These are phyloP conservation scores for Montifringilla adamsi DNA, from an alignment of 2,113 vertebrate species.

Conservation along the genomic window DNA sequence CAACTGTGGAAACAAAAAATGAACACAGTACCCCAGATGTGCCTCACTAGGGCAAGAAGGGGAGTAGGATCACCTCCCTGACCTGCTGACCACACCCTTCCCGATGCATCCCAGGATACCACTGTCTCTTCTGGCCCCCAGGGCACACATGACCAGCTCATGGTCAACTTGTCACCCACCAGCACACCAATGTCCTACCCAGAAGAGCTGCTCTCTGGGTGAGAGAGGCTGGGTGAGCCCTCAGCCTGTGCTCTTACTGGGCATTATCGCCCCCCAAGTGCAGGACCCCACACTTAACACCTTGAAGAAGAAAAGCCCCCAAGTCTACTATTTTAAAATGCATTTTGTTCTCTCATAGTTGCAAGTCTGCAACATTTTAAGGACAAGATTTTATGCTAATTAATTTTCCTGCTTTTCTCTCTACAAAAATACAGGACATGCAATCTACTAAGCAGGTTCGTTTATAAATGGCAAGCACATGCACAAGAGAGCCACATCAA, in stretches of 20 bases:
- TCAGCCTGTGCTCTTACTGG: neutral
- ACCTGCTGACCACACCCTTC: neutral
- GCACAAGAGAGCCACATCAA: neutral
- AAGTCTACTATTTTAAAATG: neutral
- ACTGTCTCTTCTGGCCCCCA: neutral
- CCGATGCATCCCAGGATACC: fast-evolving
- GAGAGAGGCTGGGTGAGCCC: neutral
- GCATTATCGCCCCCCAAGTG: neutral
- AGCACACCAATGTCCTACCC: too few relatives aligned
- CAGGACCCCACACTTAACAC: neutral
- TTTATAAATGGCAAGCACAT: neutral
- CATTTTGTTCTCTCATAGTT: neutral
- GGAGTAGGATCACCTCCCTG: neutral
- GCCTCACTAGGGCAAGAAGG: neutral
- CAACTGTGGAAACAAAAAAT: neutral
- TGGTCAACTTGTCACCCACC: neutral
- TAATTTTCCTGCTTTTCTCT: neutral
- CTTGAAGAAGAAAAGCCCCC: neutral
- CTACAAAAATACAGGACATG: neutral
- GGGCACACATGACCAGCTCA: neutral
- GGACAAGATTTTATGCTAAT: neutral
- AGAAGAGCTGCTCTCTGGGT: neutral
- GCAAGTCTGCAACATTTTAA: neutral
- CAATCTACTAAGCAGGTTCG: neutral
- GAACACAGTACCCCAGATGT: neutral